Conservation (phyloP, 2,797 vertebrate species). For the Lacerta viridis region DNA sequence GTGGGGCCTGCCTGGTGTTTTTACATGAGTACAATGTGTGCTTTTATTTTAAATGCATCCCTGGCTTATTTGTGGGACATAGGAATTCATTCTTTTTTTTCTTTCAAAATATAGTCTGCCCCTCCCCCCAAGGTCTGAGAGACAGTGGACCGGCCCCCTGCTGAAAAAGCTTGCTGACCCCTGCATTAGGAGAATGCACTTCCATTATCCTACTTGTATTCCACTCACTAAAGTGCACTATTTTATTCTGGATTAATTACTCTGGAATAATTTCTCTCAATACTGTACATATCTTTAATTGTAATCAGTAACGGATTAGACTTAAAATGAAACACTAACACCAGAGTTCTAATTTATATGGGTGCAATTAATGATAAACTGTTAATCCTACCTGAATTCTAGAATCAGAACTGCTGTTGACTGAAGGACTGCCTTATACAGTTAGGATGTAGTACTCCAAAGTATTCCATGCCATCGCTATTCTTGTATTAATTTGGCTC, state of each 20-base stretch:
- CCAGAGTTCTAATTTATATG: neutral
- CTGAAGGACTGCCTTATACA: neutral
- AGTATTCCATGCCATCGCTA: neutral
- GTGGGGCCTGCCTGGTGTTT: too few relatives aligned
- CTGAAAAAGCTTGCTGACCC: too few relatives aligned
- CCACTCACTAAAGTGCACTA: neutral
- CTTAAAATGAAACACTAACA: neutral
- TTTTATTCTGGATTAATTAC: neutral
- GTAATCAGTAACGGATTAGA: neutral
- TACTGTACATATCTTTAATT: neutral
- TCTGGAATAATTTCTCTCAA: neutral
- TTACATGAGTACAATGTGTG: too few relatives aligned
- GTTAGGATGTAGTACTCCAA: neutral
- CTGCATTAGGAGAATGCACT: neutral
- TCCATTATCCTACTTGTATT: neutral
- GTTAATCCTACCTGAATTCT: neutral
- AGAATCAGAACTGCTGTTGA: neutral
- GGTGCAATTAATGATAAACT: neutral
- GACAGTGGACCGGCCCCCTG: too few relatives aligned
- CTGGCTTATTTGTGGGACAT: too few relatives aligned
- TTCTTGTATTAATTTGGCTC: neutral
- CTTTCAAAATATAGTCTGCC: too few relatives aligned
- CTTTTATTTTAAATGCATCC: too few relatives aligned
- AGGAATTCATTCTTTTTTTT: too few relatives aligned
- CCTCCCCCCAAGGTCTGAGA: too few relatives aligned